These are phyloP conservation scores for Oryctolagus cuniculus DNA, from an alignment of 2,113 vertebrate genomes.

Conservation along the genomic window mOryCun1.1 NC_091435.1:134206001-134206500, in stretches of 20 bases:
- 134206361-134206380: conserved; percentile 53
- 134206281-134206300: conserved; percentile 35
- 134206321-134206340: conserved; percentile 84
- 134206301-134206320: conserved; percentile 69
- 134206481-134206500: conserved; percentile 83
- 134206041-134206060: conserved; percentile 60
- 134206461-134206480: conserved; percentile 79
- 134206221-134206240: conserved; percentile 59
- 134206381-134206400: conserved; percentile 85
- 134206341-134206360: conserved; percentile 84
- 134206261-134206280: conserved; percentile 86
- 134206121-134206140: conserved; percentile 2
- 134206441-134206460: conserved; percentile 83
- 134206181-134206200: background rate
- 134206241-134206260: conserved; percentile 79
- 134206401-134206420: conserved; percentile 71
- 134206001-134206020: conserved; percentile 76
- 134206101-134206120: background rate
- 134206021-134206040: conserved; percentile 72
- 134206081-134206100: background rate
- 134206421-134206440: conserved; percentile 81
- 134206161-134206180: conserved; percentile 32
- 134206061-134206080: background rate
- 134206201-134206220: conserved; percentile 51
- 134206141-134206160: conserved; percentile 20